Evolutionary conservation across 2,888 invertebrate genomes (phyloP).

Genomic region (Tiliacea aurago): DNA sequence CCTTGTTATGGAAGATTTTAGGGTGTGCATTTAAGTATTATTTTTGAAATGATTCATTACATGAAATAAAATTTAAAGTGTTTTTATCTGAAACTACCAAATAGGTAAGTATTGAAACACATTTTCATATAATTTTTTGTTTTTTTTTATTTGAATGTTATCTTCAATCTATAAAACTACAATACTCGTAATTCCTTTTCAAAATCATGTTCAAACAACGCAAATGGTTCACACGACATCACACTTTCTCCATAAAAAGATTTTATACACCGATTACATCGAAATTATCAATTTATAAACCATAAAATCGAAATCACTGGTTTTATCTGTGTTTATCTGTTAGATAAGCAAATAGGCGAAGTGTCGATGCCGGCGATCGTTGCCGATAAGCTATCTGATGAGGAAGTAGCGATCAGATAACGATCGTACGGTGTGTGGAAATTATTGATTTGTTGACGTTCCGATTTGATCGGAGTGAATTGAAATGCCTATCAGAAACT

Average conservation of each 20-base stretch:
- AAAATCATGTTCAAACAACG: slow-evolving; percentile 28
- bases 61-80: not conserved
- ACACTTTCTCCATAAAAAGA: slow-evolving; percentile 51
- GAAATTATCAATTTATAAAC: slow-evolving; percentile 57
- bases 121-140: not conserved
- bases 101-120: not conserved
- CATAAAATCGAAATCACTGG: slow-evolving; percentile 59
- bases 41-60: not conserved
- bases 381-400: slow-evolving; percentile 70
- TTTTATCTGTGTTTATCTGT: slow-evolving; percentile 60
- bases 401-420: slow-evolving; percentile 67
- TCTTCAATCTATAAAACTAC: slow-evolving; percentile 3
- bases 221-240: slow-evolving; percentile 27
- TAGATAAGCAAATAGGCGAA: slow-evolving; percentile 69
- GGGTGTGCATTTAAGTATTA: slow-evolving; percentile 1
- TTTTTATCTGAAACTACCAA: slow-evolving; percentile 3
- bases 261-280: slow-evolving; percentile 51
- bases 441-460: slow-evolving; percentile 56
- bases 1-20: slow-evolving; percentile 59
- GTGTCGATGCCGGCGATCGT: slow-evolving; percentile 67
- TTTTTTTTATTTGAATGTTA: not conserved
- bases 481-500: slow-evolving; percentile 42
- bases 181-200: slow-evolving; percentile 23
- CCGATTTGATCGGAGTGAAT: slow-evolving; percentile 39
- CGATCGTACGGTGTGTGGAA: slow-evolving; percentile 50